Evolutionary conservation across 1,140 invertebrate genomes (phyloP).

Genomic region (Dendrolimus punctatus): DNA sequence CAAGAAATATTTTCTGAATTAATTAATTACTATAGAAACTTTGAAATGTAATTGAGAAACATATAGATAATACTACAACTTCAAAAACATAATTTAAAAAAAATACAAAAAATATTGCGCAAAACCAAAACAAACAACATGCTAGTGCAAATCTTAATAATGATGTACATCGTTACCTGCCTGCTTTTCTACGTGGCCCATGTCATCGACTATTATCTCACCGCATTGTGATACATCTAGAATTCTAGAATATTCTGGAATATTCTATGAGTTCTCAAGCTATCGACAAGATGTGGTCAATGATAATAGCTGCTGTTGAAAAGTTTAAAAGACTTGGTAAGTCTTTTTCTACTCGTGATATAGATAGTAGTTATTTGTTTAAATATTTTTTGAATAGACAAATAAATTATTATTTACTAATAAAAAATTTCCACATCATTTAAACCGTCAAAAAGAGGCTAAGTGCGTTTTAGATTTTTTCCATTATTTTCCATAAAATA

Average conservation of each 20-base stretch:
- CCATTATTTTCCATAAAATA: too few species aligned
- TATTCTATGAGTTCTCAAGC: too few species aligned
- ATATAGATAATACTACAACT: too few species aligned
- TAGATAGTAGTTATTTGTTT: background rate
- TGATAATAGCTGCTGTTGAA: background rate
- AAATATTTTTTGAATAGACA: too few species aligned
- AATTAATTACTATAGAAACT: too few species aligned
- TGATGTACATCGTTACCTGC: conserved; percentile 67
- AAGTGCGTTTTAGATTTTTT: too few species aligned
- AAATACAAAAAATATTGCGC: background rate
- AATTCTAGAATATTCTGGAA: background rate
- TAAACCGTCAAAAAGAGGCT: too few species aligned
- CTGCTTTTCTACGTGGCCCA: conserved; percentile 63
- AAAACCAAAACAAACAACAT: conserved; percentile 29
- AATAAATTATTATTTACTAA: too few species aligned
- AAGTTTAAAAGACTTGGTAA: conserved; percentile 3
- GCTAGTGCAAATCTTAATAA: conserved; percentile 67
- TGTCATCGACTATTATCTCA: conserved; percentile 63
- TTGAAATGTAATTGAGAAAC: too few species aligned
- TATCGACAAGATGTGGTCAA: conserved; percentile 2
- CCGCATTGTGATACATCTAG: conserved; percentile 25
- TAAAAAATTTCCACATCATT: too few species aligned
- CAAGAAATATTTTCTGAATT: too few species aligned
- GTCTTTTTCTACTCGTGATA: background rate
- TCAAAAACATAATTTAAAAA: too few species aligned